Base-by-base conservation (phyloP, 2,888 invertebrate genomes). In the Notodonta dromedarius region DNA sequence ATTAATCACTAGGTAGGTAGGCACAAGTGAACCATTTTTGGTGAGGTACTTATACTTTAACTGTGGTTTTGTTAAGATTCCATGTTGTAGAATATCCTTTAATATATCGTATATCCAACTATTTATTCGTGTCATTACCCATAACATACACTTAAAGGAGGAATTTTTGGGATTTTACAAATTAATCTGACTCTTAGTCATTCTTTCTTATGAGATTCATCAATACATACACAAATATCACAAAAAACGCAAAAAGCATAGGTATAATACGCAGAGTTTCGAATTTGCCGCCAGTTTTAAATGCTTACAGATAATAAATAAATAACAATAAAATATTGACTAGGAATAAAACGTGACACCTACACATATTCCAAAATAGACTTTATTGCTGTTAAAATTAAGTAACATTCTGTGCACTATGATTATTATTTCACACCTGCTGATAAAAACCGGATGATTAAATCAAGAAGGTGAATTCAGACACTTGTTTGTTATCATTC, bases 391-490 rank as follows among this genome's bases (percentile, higher is more conserved):
- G 8, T 6, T 16, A 0, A 5, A 11, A 50, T 50, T 48, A 16
- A 50, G 50, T 16, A 4, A 14, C 5, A 50, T 14, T 14, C n/a
- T 4, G 48, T n/a, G 5, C 48, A 48, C 14, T 12, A 42, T 9
- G 8, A 42, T 7, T 9, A 8, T 42, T 42, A 16, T 24, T 46
- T 56, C 11, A 4, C 11, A 39, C 48, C 48, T 48, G 14, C 5
- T 57, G 52, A 52, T 50, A 56, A 56, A 60, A 52, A 39, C 51
- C 42, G n/a, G n/a, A 24, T 35, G 57, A 24, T 16, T 32, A 6
- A 14, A 2, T 2, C 8, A 16, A 46, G 4, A 46, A 46, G 46
- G 13, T 46, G 46, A n/a, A n/a, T 46, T n/a, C 46, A 46, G 11
- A 46, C 13, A 46, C n/a, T 46, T 46, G 46, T 46, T n/a, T n/a